Evolutionary conservation across 2,888 invertebrate genomes (phyloP).

Genomic region (Eremobia ochroleuca): DNA sequence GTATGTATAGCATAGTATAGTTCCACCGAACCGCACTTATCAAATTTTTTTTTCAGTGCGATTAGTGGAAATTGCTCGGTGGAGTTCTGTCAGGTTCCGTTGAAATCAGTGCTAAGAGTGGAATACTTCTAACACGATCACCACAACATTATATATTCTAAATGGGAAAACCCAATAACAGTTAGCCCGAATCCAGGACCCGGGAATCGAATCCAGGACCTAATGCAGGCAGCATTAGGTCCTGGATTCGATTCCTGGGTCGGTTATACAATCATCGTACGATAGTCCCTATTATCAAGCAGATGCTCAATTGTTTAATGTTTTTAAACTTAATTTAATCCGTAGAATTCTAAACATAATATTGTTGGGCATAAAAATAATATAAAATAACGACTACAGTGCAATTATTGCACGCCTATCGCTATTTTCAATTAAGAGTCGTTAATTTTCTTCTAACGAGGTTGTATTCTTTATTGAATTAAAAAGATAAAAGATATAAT

Average conservation of each 20-base stretch:
- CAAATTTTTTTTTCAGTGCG: too few species aligned
- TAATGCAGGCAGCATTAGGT: too few species aligned
- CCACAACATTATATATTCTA: too few species aligned
- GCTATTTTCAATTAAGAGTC: constrained; percentile 19
- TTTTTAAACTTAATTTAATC: neutral
- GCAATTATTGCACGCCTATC: constrained; percentile 10
- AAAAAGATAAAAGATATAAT: constrained; percentile 15
- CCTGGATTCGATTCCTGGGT: too few species aligned
- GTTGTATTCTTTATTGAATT: constrained; percentile 25
- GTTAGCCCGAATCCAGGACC: too few species aligned
- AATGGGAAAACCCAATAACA: too few species aligned
- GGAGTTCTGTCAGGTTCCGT: too few species aligned
- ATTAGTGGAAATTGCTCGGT: too few species aligned
- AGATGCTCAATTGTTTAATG: neutral
- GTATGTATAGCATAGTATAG: neutral
- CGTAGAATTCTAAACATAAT: neutral
- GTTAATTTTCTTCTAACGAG: constrained; percentile 9
- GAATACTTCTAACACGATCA: too few species aligned
- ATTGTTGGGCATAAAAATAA: neutral
- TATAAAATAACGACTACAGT: neutral
- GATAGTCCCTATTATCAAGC: neutral
- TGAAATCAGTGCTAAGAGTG: too few species aligned
- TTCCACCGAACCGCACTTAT: too few species aligned
- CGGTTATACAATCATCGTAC: neutral
- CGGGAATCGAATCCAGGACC: neutral